A percentile compares a stretch with the other conserved stretches of the same genome.
Conservation (phyloP, 2,888 invertebrate genomes). For the Drosophila mayaguana region DNA sequence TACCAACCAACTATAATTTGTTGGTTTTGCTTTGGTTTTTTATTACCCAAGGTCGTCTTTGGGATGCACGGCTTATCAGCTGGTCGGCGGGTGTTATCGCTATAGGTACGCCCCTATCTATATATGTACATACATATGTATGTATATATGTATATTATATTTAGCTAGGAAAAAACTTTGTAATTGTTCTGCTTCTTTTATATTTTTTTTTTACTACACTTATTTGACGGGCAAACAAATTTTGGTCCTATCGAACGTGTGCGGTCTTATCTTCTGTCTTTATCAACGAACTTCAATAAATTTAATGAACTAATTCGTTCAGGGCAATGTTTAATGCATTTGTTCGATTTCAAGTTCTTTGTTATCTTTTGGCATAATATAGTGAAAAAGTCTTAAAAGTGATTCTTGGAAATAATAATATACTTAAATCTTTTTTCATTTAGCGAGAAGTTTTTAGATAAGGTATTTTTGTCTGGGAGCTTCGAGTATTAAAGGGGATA, state of each 20-base stretch:
- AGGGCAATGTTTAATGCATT: conserved; percentile 12
- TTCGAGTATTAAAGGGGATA: background rate
- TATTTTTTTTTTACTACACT: background rate
- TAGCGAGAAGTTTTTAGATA: background rate
- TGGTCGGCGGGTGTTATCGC: conserved; percentile 15
- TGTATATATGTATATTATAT: background rate
- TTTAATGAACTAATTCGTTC: conserved; percentile 12
- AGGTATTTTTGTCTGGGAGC: background rate
- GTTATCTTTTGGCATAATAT: conserved; percentile 17
- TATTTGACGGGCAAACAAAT: conserved; percentile 6
- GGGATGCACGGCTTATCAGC: conserved; percentile 43
- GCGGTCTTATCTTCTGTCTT: conserved; percentile 25
- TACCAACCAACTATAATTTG: conserved; percentile 31
- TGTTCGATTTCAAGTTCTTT: conserved; percentile 16
- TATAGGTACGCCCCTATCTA: background rate
- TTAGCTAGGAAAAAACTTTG: conserved; percentile 1
- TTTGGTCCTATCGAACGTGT: conserved; percentile 6
- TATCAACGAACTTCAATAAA: conserved; percentile 30
- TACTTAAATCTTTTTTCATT: conserved; percentile 2
- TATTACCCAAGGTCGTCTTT: conserved; percentile 55
- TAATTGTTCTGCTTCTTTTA: conserved; percentile 14
- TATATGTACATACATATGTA: background rate
- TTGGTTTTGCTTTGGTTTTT: conserved; percentile 26
- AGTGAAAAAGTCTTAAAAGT: background rate
- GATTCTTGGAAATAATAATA: conserved; percentile 17